These are phyloP conservation scores for Agonopterix alstromeriana DNA, from an alignment of 2,888 invertebrate species.

Conservation along the genomic window DNA sequence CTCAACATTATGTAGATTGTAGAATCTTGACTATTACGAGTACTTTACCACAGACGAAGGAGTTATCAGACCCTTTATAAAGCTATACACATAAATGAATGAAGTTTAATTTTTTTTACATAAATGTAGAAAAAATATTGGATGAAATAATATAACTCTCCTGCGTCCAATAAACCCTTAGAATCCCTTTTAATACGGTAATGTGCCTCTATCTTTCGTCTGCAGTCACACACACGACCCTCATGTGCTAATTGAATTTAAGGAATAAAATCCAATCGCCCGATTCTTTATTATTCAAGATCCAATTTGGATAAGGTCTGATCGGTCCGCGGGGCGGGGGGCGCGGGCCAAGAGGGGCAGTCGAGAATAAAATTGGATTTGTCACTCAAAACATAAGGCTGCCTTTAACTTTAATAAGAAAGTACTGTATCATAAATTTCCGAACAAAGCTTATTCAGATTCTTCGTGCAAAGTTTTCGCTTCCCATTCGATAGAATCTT, in stretches of 20 bases:
- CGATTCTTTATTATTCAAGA: conserved; percentile 79
- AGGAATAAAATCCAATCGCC: conserved; percentile 78
- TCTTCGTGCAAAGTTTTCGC: no score
- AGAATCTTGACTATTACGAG: no score
- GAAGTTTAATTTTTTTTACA: no score
- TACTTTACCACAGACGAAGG: no score
- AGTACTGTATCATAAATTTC: conserved; percentile 17
- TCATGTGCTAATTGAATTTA: conserved; percentile 78
- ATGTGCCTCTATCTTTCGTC: conserved; percentile 72
- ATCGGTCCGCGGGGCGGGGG: conserved; percentile 63
- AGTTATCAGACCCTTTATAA: no score
- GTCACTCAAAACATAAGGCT: conserved; percentile 77
- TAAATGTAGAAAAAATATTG: background rate
- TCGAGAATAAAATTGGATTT: conserved; percentile 76
- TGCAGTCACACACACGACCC: conserved; percentile 74
- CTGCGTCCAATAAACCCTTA: conserved; percentile 35
- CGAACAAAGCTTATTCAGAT: conserved; percentile 9
- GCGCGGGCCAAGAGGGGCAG: conserved; percentile 55
- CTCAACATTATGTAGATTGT: no score
- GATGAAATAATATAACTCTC: no score
- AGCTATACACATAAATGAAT: no score
- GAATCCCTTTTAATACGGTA: conserved; percentile 70
- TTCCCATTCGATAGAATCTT: no score
- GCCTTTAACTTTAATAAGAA: conserved; percentile 48
- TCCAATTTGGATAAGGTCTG: conserved; percentile 78